Evolutionary conservation across 1,140 invertebrate species (phyloP), one percentile per base, ranked within the genome.

Genomic region (Metaphire vulgaris): DNA sequence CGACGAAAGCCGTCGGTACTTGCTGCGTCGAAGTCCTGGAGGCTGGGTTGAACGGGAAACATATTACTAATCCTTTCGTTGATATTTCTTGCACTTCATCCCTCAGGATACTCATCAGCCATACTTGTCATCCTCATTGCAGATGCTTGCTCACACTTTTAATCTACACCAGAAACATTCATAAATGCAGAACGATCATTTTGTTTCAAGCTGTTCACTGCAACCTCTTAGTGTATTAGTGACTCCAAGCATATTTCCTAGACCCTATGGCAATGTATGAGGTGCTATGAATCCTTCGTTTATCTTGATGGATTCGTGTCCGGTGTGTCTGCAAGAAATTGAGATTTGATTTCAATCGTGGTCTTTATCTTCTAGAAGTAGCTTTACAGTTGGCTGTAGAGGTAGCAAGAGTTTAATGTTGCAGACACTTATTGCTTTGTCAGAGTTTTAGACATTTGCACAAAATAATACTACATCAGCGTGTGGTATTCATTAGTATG

Each of bases 41-140:
- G 96, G 96, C 82, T 99, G 95, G 95, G 90, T 99, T 82, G 96
- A 99, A 88, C 91, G 93, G 88, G 97, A 99, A 90, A 99, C 97
- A 85, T 99, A 99, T 89, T 98, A 98, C 90, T 98, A 95, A 90
- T n/a, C n/a, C n/a, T n/a, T n/a, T n/a, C n/a, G n/a, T n/a, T n/a
- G n/a, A n/a, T n/a, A n/a, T n/a, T n/a, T 71, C 26, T 31, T 14
- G 21, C 30, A 68, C 12, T 16, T n/a, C 32, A 2, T 33, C 69
- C 77, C 28, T 31, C 31, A 33, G 34, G 69, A 71, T n/a, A n/a
- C 33, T 33, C 32, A 21, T 29, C 1, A n/a, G 69, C n/a, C n/a
- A n/a, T n/a, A n/a, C n/a, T n/a, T n/a, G n/a, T n/a, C n/a, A n/a
- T n/a, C n/a, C n/a, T n/a, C n/a, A n/a, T n/a, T n/a, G n/a, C n/a